Conservation (phyloP, 2,888 invertebrate species). For the Dendrolimus pini region DNA sequence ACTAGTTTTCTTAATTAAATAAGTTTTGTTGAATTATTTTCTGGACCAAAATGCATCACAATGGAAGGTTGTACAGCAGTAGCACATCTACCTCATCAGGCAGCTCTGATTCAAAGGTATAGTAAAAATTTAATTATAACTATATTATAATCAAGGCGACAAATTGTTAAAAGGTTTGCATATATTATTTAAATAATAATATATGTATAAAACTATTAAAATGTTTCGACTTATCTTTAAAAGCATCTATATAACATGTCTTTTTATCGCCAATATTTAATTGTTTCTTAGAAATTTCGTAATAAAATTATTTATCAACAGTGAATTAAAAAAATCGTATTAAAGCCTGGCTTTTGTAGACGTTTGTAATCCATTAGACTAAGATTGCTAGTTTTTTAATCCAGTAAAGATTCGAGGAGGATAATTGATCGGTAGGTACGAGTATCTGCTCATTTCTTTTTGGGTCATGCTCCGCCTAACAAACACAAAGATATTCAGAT, state of each 20-base stretch:
- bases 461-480: not conserved
- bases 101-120: constrained; percentile 57
- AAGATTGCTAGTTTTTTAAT: not conserved
- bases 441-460: not conserved
- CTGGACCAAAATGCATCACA: constrained; percentile 34
- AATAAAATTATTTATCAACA: too few species aligned
- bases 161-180: too few species aligned
- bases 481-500: not conserved
- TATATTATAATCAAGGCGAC: too few species aligned
- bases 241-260: too few species aligned
- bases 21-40: constrained; percentile 6
- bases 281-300: too few species aligned
- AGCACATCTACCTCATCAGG: constrained; percentile 62
- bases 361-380: not conserved
- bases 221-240: too few species aligned
- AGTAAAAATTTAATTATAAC: too few species aligned
- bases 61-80: constrained; percentile 45
- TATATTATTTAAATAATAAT: too few species aligned
- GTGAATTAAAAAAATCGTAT: not conserved
- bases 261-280: too few species aligned
- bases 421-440: not conserved
- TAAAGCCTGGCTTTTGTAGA: not conserved
- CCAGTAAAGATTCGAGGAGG: not conserved
- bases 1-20: constrained; percentile 9
- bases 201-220: too few species aligned